Evolutionary conservation across 2,797 vertebrate genomes (phyloP).

Genomic region (Chelonia mydas): DNA sequence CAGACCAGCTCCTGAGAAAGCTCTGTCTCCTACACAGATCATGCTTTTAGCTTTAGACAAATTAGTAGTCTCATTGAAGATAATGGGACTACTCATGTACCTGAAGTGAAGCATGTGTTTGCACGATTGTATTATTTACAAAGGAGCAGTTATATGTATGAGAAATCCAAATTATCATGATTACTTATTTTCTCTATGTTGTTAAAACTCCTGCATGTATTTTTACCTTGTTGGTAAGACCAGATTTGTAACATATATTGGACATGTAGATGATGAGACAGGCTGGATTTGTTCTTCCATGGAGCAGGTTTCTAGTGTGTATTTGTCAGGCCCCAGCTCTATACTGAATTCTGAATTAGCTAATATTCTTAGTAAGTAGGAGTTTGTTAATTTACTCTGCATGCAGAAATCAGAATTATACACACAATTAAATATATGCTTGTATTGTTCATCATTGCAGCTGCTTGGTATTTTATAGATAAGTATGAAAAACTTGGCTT

Average conservation of each 20-base stretch:
- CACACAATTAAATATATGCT: background rate
- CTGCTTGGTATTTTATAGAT: background rate
- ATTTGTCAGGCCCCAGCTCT: background rate
- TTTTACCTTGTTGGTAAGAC: background rate
- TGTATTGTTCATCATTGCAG: background rate
- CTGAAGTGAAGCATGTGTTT: background rate
- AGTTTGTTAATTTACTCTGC: background rate
- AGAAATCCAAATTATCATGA: background rate
- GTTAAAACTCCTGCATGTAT: background rate
- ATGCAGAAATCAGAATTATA: background rate
- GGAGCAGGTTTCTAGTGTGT: background rate
- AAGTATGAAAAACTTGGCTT: background rate
- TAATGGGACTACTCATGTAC: background rate
- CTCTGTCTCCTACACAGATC: background rate
- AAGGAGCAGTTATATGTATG: background rate
- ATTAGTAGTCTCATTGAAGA: background rate
- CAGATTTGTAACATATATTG: background rate
- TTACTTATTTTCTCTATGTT: background rate
- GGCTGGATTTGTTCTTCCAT: background rate
- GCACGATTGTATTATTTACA: background rate
- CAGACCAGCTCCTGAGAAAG: background rate
- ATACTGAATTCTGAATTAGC: background rate
- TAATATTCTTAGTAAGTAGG: background rate
- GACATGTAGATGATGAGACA: background rate
- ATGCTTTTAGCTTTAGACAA: background rate